A percentile compares a stretch with the other conserved stretches of the same genome.
phyloP scores from a whole-genome alignment of 2,888 invertebrate genomes.

The Cheilosia impressa region DNA sequence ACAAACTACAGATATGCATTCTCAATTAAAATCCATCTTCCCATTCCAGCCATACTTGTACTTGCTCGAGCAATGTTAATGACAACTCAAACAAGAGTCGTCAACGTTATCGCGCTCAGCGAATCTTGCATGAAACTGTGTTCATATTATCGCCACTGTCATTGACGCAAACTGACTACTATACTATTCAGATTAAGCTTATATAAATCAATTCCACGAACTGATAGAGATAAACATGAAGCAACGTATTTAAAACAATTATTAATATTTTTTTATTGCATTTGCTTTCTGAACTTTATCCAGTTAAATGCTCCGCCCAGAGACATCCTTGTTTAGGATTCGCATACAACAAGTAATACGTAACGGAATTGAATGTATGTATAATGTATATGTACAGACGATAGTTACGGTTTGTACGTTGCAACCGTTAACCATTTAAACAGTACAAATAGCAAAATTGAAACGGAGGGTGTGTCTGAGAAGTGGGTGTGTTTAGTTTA shows the following conservation, averaged over 20 bases:
- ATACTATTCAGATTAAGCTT: slow-evolving; percentile 51
- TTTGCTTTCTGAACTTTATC: not conserved
- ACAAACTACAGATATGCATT: not conserved
- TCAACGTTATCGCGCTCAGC: slow-evolving; percentile 29
- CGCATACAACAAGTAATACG: too few relatives aligned
- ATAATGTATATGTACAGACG: too few relatives aligned
- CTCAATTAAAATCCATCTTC: not conserved
- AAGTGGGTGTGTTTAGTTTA: too few relatives aligned
- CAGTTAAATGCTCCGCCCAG: not conserved
- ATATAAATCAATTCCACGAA: slow-evolving; percentile 41
- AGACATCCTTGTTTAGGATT: too few relatives aligned
- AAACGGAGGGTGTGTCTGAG: too few relatives aligned
- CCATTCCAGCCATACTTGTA: not conserved
- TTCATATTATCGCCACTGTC: slow-evolving; percentile 11
- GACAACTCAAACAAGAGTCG: slow-evolving; percentile 43
- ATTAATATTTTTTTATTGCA: not conserved
- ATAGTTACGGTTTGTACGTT: too few relatives aligned
- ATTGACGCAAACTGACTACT: slow-evolving; percentile 59
- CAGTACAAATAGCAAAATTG: too few relatives aligned
- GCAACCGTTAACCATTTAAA: too few relatives aligned
- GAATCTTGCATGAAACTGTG: slow-evolving; percentile 3
- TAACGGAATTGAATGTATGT: too few relatives aligned
- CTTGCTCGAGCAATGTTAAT: slow-evolving; percentile 3
- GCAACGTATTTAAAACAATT: not conserved
- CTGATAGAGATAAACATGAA: slow-evolving; percentile 25